Evolutionary conservation across 1,140 invertebrate species (phyloP).

Genomic region (Aphis gossypii): DNA sequence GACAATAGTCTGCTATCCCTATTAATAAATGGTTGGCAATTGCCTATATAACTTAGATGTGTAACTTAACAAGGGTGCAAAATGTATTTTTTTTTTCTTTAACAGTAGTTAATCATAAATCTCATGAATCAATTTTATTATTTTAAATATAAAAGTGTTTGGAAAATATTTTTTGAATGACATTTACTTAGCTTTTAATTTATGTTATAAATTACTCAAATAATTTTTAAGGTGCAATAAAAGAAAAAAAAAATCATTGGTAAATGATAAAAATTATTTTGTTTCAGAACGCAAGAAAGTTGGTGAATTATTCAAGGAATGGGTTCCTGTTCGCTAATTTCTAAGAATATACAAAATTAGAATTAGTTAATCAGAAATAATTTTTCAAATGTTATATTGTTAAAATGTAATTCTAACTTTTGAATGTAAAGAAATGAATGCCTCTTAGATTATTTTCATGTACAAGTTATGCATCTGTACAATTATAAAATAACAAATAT

Average conservation of each 20-base stretch:
- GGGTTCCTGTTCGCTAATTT: constrained; percentile 72
- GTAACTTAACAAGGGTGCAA: no score
- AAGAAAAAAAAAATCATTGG: background rate
- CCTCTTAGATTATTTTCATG: constrained; percentile 25
- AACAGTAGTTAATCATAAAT: no score
- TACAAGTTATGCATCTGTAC: background rate
- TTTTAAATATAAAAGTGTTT: no score
- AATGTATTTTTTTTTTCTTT: no score
- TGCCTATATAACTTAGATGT: no score
- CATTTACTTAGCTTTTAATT: no score
- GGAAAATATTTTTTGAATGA: no score
- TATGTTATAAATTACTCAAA: no score
- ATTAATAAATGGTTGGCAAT: no score
- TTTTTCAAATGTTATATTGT: background rate
- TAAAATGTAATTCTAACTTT: background rate
- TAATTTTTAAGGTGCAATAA: background rate
- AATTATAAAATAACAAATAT: constrained; percentile 13
- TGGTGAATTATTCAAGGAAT: constrained; percentile 70
- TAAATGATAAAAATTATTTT: constrained; percentile 59
- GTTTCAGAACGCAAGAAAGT: constrained; percentile 72
- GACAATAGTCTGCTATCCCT: no score
- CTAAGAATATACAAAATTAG: background rate
- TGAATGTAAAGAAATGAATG: constrained; percentile 21
- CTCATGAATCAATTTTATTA: no score
- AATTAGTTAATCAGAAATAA: background rate